phyloP scores from a whole-genome alignment of 2,797 vertebrate species.

The Myioborus melanocephalus region DNA sequence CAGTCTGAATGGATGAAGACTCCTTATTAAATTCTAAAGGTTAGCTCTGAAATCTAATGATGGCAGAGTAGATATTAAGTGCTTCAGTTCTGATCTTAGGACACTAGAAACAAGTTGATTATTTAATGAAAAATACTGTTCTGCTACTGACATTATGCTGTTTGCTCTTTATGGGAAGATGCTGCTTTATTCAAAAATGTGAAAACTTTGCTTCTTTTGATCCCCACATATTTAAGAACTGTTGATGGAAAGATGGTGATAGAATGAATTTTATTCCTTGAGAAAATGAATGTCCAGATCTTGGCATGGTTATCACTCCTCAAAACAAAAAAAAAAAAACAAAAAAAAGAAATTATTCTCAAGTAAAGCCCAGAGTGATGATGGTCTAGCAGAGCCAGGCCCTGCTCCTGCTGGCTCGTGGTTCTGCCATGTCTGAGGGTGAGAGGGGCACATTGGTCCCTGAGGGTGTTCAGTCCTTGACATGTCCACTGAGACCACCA shows the following conservation, averaged over 20 bases:
- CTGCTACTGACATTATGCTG: not conserved
- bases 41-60: constrained; percentile 4
- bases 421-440: not conserved
- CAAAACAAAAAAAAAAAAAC: not conserved
- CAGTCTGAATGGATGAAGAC: not conserved
- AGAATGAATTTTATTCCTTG: not conserved
- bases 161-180: not conserved
- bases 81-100: not conserved
- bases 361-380: not conserved
- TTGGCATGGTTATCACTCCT: not conserved
- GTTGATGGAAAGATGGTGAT: not conserved
- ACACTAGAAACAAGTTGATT: not conserved
- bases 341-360: not conserved
- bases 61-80: not conserved
- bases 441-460: not conserved
- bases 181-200: not conserved
- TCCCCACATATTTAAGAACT: not conserved
- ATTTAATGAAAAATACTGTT: not conserved
- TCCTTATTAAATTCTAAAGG: not conserved
- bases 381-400: not conserved
- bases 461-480: not conserved
- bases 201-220: not conserved
- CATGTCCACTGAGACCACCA: accelerated
- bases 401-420: accelerated
- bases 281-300: not conserved